phyloP scores from a whole-genome alignment of 2,888 invertebrate genomes.

The Yponomeuta cagnagella region DNA sequence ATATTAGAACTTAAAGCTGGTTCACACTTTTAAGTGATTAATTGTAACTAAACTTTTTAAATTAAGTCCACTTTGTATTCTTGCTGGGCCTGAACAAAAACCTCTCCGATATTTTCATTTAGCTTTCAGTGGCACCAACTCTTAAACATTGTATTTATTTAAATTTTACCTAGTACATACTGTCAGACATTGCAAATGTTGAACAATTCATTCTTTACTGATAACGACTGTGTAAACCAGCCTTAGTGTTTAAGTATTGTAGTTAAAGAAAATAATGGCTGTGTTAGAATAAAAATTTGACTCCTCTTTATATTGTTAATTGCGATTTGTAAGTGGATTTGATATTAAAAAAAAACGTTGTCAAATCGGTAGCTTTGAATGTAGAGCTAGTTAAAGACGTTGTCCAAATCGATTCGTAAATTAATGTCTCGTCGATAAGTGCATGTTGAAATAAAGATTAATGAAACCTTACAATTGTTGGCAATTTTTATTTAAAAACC shows the following conservation, averaged over 20 bases:
- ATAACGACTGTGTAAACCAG: not conserved
- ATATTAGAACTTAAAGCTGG: too few relatives aligned
- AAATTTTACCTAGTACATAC: too few relatives aligned
- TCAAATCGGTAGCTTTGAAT: conserved; percentile 1
- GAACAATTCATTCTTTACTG: not conserved
- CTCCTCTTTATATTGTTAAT: conserved; percentile 11
- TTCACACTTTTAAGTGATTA: too few relatives aligned
- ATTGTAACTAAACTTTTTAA: too few relatives aligned
- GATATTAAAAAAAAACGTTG: not conserved
- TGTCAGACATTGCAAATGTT: too few relatives aligned
- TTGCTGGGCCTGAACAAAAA: too few relatives aligned
- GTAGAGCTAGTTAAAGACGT: not conserved
- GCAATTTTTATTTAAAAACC: not conserved
- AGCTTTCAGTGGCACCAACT: too few relatives aligned
- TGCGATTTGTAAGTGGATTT: conserved; percentile 15
- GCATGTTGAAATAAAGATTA: conserved; percentile 5
- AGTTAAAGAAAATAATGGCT: conserved; percentile 20
- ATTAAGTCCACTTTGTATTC: too few relatives aligned
- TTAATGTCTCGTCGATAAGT: not conserved
- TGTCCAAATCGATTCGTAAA: conserved; percentile 3
- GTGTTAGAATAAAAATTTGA: conserved; percentile 22
- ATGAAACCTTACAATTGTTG: not conserved
- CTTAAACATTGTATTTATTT: too few relatives aligned
- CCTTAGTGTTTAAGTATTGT: not conserved
- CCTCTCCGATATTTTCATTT: too few relatives aligned